Percentiles rank a stretch among this genome's conserved stretches.
phyloP scores from a whole-genome alignment of 2,888 invertebrate species.

The Microchrysa polita region DNA sequence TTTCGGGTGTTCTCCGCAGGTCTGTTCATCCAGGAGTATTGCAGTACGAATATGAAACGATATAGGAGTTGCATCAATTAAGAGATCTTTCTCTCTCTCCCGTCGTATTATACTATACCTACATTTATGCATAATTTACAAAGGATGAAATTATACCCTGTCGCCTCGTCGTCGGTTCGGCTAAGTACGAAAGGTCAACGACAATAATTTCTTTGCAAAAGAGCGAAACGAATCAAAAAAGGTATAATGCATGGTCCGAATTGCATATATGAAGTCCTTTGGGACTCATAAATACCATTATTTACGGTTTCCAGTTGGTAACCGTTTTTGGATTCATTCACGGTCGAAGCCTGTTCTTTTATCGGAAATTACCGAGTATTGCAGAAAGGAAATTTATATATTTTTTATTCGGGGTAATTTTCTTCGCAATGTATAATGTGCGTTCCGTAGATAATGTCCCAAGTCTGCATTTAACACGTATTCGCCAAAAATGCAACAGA shows the following conservation, averaged over 20 bases:
- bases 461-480: background rate
- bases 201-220: conserved; percentile 28
- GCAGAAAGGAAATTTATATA: conserved; percentile 1
- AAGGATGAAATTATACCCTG: conserved; percentile 16
- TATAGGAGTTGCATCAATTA: conserved; percentile 42
- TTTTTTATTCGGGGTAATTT: conserved; percentile 27
- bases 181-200: conserved; percentile 35
- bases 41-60: background rate
- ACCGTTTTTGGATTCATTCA: background rate
- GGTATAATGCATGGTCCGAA: conserved; percentile 15
- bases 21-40: background rate
- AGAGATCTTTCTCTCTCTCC: conserved; percentile 22
- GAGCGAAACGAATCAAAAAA: conserved; percentile 36
- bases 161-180: background rate
- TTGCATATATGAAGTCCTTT: conserved; percentile 24
- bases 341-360: conserved; percentile 19
- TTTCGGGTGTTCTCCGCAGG: too few species aligned
- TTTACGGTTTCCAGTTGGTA: conserved; percentile 35
- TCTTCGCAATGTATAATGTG: conserved; percentile 24
- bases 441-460: conserved; percentile 26
- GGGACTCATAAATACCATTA: conserved; percentile 39
- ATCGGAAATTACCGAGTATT: conserved; percentile 13
- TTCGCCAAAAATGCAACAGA: conserved; percentile 18
- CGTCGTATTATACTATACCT: too few species aligned
- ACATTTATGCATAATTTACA: conserved; percentile 28